Conservation (phyloP, 2,888 invertebrate genomes). For the Trichopria drosophilae region DNA sequence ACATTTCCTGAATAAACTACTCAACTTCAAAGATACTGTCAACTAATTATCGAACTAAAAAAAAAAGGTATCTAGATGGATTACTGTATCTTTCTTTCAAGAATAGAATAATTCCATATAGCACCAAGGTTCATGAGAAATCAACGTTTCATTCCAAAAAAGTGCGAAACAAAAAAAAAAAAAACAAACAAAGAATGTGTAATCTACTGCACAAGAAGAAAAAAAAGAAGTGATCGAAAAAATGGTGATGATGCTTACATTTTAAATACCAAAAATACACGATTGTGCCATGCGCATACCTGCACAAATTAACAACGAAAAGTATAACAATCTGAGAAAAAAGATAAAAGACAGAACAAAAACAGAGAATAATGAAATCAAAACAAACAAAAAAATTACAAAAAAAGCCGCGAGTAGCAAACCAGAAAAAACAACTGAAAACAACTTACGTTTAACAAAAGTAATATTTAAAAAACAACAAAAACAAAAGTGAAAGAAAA, state of each 20-base stretch:
- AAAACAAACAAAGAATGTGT: slow-evolving; percentile 28
- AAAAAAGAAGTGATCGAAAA: slow-evolving; percentile 22
- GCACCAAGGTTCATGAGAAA: slow-evolving; percentile 54
- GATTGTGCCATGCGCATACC: slow-evolving; percentile 34
- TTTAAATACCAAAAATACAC: slow-evolving; percentile 1
- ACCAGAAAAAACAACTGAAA: slow-evolving; percentile 1
- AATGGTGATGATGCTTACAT: slow-evolving; percentile 14
- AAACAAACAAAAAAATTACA: slow-evolving; percentile 9
- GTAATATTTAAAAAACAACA: not conserved
- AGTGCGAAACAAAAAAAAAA: slow-evolving; percentile 31
- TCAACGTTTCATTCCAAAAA: slow-evolving; percentile 36
- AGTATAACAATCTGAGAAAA: too few species aligned
- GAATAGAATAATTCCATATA: slow-evolving; percentile 58
- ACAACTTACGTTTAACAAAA: not conserved
- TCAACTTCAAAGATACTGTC: too few species aligned
- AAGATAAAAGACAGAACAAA: too few species aligned
- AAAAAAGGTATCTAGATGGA: too few species aligned
- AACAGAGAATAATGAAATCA: slow-evolving; percentile 7
- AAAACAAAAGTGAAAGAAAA: not conserved
- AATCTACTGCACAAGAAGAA: slow-evolving; percentile 33
- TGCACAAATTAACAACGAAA: slow-evolving; percentile 28
- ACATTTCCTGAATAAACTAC: too few species aligned
- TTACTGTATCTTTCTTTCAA: too few species aligned
- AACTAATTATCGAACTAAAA: too few species aligned
- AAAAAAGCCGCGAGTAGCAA: slow-evolving; percentile 4